A percentile compares a stretch with the other conserved stretches of the same genome.
These are phyloP conservation scores for Bucorvus abyssinicus DNA, from an alignment of 2,797 vertebrate genomes.

Conservation along the genomic window DNA sequence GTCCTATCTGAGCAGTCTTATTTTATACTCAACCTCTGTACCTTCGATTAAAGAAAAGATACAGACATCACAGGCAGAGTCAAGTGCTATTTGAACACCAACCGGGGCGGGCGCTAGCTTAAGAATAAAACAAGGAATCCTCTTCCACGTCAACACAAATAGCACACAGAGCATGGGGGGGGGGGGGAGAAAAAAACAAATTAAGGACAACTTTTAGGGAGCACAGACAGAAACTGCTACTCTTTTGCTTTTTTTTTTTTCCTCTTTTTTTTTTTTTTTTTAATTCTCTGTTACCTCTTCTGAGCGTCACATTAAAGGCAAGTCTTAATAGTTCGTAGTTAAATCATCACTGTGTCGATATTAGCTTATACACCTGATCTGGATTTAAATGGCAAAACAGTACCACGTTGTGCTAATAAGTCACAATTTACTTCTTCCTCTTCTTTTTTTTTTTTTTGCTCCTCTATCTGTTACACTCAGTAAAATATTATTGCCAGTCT, in stretches of 20 bases:
- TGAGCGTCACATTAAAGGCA: conserved; percentile 78
- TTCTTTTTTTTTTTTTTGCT: conserved; percentile 33
- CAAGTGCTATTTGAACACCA: conserved; percentile 88
- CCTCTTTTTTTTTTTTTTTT: neutral
- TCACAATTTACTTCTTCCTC: conserved; percentile 6
- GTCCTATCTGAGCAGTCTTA: conserved; percentile 89
- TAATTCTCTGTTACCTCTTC: conserved; percentile 66
- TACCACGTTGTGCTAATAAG: conserved; percentile 79
- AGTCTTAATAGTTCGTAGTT: conserved; percentile 80
- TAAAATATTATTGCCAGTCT: conserved; percentile 74
- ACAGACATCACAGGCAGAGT: conserved; percentile 86
- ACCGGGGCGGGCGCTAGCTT: conserved; percentile 82
- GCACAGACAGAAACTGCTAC: conserved; percentile 80
- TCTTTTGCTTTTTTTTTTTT: conserved; percentile 25
- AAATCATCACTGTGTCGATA: conserved; percentile 84
- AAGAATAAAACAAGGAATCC: conserved; percentile 79
- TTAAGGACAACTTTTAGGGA: conserved; percentile 79
- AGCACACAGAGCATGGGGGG: conserved; percentile 79
- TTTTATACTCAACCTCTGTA: conserved; percentile 91
- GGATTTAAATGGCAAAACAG: conserved; percentile 76
- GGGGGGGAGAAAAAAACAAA: neutral
- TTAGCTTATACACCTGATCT: conserved; percentile 82
- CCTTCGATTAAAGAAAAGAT: conserved; percentile 85
- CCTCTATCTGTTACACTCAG: conserved; percentile 66
- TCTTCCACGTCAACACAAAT: conserved; percentile 85